These are phyloP conservation scores for Craterocephalus amniculus DNA, from an alignment of 2,797 vertebrate species.

Conservation along the genomic window DNA sequence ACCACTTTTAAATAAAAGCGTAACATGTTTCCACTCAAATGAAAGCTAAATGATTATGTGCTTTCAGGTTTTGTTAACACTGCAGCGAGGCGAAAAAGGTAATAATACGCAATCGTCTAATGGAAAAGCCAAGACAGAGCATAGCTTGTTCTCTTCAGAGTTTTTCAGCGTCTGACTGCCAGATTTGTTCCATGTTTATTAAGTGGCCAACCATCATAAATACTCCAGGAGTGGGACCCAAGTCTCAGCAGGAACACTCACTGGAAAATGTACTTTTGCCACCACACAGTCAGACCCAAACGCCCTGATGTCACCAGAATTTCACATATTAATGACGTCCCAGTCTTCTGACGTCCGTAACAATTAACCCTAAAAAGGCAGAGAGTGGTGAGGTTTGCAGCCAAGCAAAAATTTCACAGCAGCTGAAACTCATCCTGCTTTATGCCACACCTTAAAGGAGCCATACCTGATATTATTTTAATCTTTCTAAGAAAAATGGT, in stretches of 20 bases:
- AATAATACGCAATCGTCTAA: slow-evolving; percentile 46
- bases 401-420: slow-evolving; percentile 54
- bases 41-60: slow-evolving; percentile 23
- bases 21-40: slow-evolving; percentile 31
- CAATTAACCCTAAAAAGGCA: slow-evolving; percentile 33
- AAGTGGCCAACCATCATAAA: slow-evolving; percentile 57
- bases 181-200: slow-evolving; percentile 48
- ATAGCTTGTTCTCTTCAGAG: slow-evolving; percentile 49
- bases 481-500: too few relatives aligned
- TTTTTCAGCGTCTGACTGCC: slow-evolving; percentile 10
- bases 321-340: slow-evolving; percentile 34
- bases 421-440: slow-evolving; percentile 37
- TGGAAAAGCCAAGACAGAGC: slow-evolving; percentile 66
- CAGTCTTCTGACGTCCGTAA: slow-evolving; percentile 40
- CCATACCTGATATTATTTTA: too few relatives aligned
- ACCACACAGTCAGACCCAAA: slow-evolving; percentile 26
- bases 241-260: slow-evolving; percentile 27
- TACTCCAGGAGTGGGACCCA: slow-evolving; percentile 33
- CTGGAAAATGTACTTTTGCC: slow-evolving; percentile 55
- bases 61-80: slow-evolving; percentile 38
- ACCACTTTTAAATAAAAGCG: neutral
- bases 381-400: slow-evolving; percentile 26
- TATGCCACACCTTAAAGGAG: slow-evolving; percentile 21
- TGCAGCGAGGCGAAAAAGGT: slow-evolving; percentile 45
- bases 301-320: slow-evolving; percentile 25